Percentiles rank a stretch among this genome's conserved stretches.
phyloP scores from a whole-genome alignment of 1,140 invertebrate species.

The Dendrolimus punctatus region DNA sequence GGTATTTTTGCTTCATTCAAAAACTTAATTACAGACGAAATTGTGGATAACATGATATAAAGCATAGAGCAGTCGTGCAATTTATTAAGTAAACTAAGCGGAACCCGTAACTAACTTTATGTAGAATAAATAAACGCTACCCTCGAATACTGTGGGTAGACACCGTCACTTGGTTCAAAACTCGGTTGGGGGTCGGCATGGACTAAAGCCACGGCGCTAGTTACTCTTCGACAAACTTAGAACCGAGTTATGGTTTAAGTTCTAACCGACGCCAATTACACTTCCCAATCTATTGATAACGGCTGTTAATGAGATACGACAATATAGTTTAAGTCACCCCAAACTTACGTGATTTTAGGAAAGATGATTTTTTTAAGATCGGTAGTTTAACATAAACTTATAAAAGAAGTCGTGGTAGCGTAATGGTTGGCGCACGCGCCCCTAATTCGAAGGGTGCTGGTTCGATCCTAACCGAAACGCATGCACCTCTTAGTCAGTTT shows the following conservation, averaged over 20 bases:
- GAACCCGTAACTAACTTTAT: not conserved
- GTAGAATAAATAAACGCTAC: slow-evolving; percentile 5
- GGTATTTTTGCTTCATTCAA: too few relatives aligned
- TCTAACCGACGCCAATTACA: slow-evolving; percentile 15
- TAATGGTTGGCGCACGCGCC: too few relatives aligned
- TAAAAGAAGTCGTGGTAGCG: too few relatives aligned
- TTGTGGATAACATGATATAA: not conserved
- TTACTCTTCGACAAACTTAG: slow-evolving; percentile 23
- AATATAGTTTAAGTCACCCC: too few relatives aligned
- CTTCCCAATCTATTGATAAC: slow-evolving; percentile 13
- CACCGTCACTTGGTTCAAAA: slow-evolving; percentile 18
- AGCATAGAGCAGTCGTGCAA: not conserved
- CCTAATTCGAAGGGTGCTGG: too few relatives aligned
- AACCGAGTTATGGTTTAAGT: slow-evolving; percentile 15
- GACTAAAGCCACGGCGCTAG: slow-evolving; percentile 29
- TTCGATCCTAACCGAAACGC: too few relatives aligned
- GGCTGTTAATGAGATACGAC: not conserved
- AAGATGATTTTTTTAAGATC: too few relatives aligned
- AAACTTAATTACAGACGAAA: too few relatives aligned
- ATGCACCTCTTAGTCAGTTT: too few relatives aligned
- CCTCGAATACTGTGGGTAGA: not conserved
- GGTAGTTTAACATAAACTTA: too few relatives aligned
- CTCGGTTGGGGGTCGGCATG: slow-evolving; percentile 19
- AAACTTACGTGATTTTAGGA: too few relatives aligned
- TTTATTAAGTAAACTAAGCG: slow-evolving; percentile 3